A percentile compares a stretch with the other conserved stretches of the same genome.
Conservation (phyloP, 2,113 vertebrate genomes). For the Gavia stellata region DNA sequence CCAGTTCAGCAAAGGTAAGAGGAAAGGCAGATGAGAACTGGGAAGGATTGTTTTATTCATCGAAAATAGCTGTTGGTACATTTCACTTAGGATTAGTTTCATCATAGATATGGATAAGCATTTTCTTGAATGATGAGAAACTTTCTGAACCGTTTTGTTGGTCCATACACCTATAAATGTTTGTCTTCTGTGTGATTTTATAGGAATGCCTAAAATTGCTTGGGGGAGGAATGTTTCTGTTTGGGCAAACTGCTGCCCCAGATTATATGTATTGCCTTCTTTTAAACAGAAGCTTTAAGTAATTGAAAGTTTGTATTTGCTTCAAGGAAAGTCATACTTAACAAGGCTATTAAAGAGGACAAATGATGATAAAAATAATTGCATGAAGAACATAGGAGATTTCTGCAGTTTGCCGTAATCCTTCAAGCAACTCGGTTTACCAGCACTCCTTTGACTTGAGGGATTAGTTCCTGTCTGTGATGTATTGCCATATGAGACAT, state of each 20-base stretch:
- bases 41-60: background rate
- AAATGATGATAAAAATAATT: background rate
- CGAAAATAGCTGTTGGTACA: background rate
- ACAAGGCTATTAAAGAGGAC: background rate
- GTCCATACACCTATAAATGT: background rate
- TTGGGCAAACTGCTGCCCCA: background rate
- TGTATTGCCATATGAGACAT: background rate
- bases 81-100: background rate
- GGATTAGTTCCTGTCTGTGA: background rate
- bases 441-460: background rate
- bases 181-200: background rate
- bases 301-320: background rate
- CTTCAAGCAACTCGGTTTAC: background rate
- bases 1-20: background rate
- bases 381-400: background rate
- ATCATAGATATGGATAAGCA: accelerated
- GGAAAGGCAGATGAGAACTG: background rate
- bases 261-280: background rate
- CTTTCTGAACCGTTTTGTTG: background rate
- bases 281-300: background rate
- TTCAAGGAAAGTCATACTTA: background rate
- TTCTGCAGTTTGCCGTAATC: background rate
- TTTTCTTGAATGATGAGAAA: background rate
- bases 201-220: background rate
- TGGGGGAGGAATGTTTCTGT: background rate